phyloP scores from a whole-genome alignment of 2,797 vertebrate species.

The Rhinatrema bivittatum region DNA sequence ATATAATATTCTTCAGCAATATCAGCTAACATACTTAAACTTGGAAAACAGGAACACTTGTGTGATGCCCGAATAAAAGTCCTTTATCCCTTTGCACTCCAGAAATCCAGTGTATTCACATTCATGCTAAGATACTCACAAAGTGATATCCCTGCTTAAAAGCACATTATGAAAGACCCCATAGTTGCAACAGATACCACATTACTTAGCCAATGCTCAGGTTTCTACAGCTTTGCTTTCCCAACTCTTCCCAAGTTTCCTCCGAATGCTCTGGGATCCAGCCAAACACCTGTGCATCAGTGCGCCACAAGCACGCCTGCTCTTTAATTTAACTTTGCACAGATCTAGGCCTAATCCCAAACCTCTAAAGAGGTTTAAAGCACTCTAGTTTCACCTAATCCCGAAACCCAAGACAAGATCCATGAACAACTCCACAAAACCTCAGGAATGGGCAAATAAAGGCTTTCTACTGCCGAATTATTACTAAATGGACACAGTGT shows the following conservation, averaged over 20 bases:
- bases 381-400: constrained; percentile 98
- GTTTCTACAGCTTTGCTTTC: constrained; percentile 47
- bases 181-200: constrained; percentile 46
- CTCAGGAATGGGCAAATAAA: constrained; percentile 83
- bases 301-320: constrained; percentile 52
- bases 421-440: constrained; percentile 72
- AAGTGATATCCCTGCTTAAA: constrained; percentile 46
- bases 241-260: constrained; percentile 41
- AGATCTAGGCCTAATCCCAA: constrained; percentile 75
- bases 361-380: constrained; percentile 87
- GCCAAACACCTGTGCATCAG: constrained; percentile 64
- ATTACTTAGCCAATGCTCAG: constrained; percentile 46
- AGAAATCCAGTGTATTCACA: constrained; percentile 36
- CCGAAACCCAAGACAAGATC: constrained; percentile 78
- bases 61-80: constrained; percentile 33
- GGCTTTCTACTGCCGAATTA: constrained; percentile 64
- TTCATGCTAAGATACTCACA: constrained; percentile 37
- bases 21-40: constrained; percentile 35
- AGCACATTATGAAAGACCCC: constrained; percentile 35
- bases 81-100: constrained; percentile 22
- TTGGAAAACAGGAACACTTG: constrained; percentile 27
- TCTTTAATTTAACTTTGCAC: constrained; percentile 61
- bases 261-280: constrained; percentile 45
- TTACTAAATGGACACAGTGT: constrained; percentile 81
- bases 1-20: too few relatives aligned